Conservation (phyloP, 2,888 invertebrate genomes). For the Artemia sp. region DNA sequence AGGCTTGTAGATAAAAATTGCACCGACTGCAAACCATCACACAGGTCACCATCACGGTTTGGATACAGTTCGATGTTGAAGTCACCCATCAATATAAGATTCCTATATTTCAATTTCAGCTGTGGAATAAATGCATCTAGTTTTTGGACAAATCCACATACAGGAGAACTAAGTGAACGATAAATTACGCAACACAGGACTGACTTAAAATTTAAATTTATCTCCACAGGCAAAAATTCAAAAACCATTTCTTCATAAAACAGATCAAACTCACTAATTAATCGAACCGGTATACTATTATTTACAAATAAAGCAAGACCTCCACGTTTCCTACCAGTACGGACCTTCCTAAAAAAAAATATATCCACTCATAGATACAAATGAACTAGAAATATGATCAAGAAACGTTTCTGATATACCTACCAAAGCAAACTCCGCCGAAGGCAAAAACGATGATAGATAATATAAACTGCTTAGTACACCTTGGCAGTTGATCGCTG, state of each 20-base stretch:
- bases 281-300: background rate
- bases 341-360: background rate
- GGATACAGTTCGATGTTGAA: background rate
- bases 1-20: background rate
- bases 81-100: background rate
- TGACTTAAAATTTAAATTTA: background rate
- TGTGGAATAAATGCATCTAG: background rate
- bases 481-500: background rate
- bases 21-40: background rate
- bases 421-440: no score
- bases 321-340: conserved; percentile 6
- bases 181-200: background rate
- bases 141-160: conserved; percentile 3
- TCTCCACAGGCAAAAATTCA: background rate
- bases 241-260: background rate
- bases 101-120: background rate
- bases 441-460: no score
- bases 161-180: background rate
- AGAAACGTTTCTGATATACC: no score
- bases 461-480: no score
- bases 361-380: background rate
- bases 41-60: background rate
- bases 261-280: no score
- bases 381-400: no score
- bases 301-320: background rate